These are phyloP conservation scores for Helarctos malayanus DNA, from an alignment of 2,797 vertebrate genomes.

Conservation along the genomic window DNA sequence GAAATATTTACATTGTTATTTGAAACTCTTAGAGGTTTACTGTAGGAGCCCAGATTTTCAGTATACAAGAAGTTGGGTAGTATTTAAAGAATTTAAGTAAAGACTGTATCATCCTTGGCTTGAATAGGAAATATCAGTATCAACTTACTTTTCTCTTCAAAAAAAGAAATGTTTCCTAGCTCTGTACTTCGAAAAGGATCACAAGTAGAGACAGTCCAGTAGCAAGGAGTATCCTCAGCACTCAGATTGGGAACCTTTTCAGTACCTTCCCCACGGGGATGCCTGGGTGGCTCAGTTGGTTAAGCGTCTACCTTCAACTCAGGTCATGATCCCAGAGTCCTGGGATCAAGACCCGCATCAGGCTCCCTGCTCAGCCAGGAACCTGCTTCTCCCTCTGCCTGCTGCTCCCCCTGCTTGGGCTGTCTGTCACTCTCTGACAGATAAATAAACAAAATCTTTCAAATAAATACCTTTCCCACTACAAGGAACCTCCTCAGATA, in stretches of 20 bases:
- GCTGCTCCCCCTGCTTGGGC: neutral
- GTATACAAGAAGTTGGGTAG: neutral
- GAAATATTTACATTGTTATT: constrained; percentile 51
- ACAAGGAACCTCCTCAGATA: neutral
- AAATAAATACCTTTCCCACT: neutral
- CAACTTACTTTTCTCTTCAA: neutral
- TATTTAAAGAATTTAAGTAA: neutral
- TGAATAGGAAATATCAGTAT: neutral
- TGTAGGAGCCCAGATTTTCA: neutral
- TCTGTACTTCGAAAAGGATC: constrained; percentile 40
- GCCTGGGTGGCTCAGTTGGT: neutral
- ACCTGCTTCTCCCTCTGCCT: neutral
- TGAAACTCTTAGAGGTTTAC: neutral
- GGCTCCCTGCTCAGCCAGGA: neutral
- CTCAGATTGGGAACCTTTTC: neutral
- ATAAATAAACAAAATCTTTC: too few relatives aligned
- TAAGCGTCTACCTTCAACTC: neutral
- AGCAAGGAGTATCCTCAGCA: neutral
- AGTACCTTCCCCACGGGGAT: neutral
- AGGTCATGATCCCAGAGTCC: neutral
- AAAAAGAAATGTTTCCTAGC: neutral
- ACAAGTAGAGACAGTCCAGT: neutral
- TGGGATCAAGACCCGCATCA: neutral
- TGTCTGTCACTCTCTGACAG: neutral
- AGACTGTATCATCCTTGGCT: neutral